Base-by-base conservation (phyloP, 2,113 vertebrate genomes). In the Seriola aureovittata region DNA sequence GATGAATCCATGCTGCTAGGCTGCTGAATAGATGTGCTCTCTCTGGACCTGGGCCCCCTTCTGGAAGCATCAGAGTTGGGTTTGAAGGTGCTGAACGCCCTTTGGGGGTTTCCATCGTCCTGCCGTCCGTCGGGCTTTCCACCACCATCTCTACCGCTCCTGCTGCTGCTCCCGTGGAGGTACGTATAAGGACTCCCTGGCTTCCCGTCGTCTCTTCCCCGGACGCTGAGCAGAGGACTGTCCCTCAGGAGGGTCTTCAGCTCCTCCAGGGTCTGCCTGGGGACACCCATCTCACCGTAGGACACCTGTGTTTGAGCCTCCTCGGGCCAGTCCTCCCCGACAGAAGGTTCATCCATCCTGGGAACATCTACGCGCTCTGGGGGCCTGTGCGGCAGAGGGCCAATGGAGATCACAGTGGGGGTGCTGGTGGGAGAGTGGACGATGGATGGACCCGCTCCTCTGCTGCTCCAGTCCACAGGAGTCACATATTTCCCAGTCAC, bases 221-320 rank as follows among this genome's bases (percentile, higher is more conserved):
- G 82, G 19, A 78, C 54, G 75, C 54, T 80, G 63, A 93, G 71
- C n/a, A 93, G 55, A n/a, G 91, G 82, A 16, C 90, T 92, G 21
- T 95, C 95, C 40, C 80, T 93, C 40, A 96, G 84, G n/a, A 96
- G 79, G 50, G 82, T 94, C 93, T 95, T 96, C 65, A 97, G 42
- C 78, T 96, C 96, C 58, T 96, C 93, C 60, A 96, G 71, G 44
- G 95, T 96, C 88, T 81, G 91, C 71, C 93, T 95, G 19, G 96
- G 91, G 75, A 95, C 57, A 1, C 66, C 92, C 34, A 74, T 62
- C 36, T 92, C 87, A 10, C 50, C 40, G 59, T 59, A 77, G 36
- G 88, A 63, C 5, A 29, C 55, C 36, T 67, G 62, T 44, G 23
- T 67, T 10, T 85, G 80, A 64, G 4, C 3, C 0, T 89, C 88